Evolutionary conservation across 2,113 vertebrate genomes (phyloP), one percentile per base, ranked within the genome.

Genomic region (Thalassarche chlororhynchos): DNA sequence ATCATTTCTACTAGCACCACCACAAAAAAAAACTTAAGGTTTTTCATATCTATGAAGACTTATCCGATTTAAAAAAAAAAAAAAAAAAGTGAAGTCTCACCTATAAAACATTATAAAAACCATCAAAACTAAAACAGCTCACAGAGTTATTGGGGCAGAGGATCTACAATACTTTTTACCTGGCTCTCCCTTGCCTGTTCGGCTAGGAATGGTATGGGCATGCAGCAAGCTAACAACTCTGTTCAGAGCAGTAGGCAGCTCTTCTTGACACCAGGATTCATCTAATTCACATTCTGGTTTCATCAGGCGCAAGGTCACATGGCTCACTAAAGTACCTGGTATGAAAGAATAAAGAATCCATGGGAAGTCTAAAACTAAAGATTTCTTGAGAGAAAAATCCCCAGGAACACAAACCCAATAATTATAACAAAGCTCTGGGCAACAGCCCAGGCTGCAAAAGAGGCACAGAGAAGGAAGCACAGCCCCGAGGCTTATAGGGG

Each of bases 241-340:
- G 79, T 98, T 98, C 51, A 99, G 98, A 47, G 99, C 99, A 54
- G 98, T 96, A 9, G 98, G 93, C 91, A 99, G 97, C 75, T 99
- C 99, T 84, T 99, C 99, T 77, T 99, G 98, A 64, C 97, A 99
- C 99, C 99, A 99, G 12, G 99, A 99, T 34, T 98, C 97, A 72
- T 99, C 99, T 65, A 99, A 94, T 19, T 98, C 98, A 96, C 99
- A 99, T 58, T 99, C 99, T 2, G 99, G 99, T 87, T 99, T 99
- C 97, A 99, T 97, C 97, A 99, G 95, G 28, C 99, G 99, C 92
- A 99, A 95, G 38, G 99, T 99, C 97, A 99, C 99, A 0, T 99
- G 99, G 92, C 99, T 99, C 62, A 99, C 99, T 47, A 99, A 98
- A 46, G 97, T 97, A 70, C 99, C 99, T 99, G 81, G 12, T 47